phyloP scores from a whole-genome alignment of 1,140 invertebrate genomes.

The Procambarus virginalis region DNA sequence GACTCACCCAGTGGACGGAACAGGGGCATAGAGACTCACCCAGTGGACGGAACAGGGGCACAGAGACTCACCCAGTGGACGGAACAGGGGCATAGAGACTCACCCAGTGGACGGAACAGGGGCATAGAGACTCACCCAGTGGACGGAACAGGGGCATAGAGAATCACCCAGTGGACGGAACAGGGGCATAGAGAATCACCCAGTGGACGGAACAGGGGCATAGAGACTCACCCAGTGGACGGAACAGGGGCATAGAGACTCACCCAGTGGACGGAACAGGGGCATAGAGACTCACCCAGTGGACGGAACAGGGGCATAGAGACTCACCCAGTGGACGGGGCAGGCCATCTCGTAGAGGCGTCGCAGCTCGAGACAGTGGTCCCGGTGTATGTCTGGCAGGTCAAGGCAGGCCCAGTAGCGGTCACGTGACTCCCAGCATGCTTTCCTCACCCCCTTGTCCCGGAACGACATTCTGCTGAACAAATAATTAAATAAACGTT shows the following conservation, averaged over 20 bases:
- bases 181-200: no score
- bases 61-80: neutral
- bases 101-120: neutral
- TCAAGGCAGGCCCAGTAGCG: conserved; percentile 93
- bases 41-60: neutral
- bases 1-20: no score
- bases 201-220: no score
- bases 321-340: conserved; percentile 19
- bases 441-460: conserved; percentile 84
- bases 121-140: no score
- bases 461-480: conserved; percentile 84
- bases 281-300: neutral
- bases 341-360: conserved; percentile 88
- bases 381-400: conserved; percentile 78
- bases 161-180: no score
- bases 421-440: conserved; percentile 90
- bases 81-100: neutral
- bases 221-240: no score
- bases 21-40: no score
- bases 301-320: no score
- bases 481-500: neutral
- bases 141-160: no score
- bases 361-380: conserved; percentile 82
- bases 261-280: conserved; percentile 1
- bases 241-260: neutral